Evolutionary conservation across 2,113 vertebrate species (phyloP), one percentile per base, ranked within the genome.

Genomic region (Hepsetus odoe): DNA sequence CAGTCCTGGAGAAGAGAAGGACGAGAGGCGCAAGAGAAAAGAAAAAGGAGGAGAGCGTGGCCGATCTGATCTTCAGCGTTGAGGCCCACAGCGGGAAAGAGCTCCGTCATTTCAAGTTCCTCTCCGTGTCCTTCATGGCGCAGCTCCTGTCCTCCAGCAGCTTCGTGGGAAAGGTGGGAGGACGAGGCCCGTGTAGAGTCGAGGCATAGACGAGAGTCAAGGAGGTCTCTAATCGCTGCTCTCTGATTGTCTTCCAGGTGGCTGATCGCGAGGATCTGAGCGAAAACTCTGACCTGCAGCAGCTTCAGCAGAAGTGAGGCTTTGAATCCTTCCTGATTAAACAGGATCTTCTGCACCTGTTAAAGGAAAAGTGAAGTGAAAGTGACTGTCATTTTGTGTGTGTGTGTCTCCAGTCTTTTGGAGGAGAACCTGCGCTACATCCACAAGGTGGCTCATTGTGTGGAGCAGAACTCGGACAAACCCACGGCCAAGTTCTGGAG

Each of bases 401-500:
- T 56, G 4, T 66, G 35, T 81, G 28, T 62, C 18, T 35, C 13
- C 83, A 99, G 97, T 79, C 88, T 99, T 14, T 75, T 99, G 76
- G 96, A 97, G 90, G 93, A 95, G 0, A 89, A 95, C 75, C 94
- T 99, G 33, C 86, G 84, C 2, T 97, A 96, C 83, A 95, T 99
- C 69, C 95, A 95, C 53, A 84, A 86, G 0, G 93, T 98, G 4
- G 96, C 97, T 2, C 93, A 86, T 49, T 95, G 95, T 0, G 86
- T 96, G 73, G 97, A 99, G 90, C 90, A 89, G 68, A 96, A 96
- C 0, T 83, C 92, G 0, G 93, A 98, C 84, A 93, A 93, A 75
- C 90, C 94, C 35, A 97, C 95, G 0, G 95, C 93, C 33, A 98
- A 97, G 89, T 99, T 98, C 77, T 99, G 98, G 98, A 94, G 96